Conservation (phyloP, 2,113 vertebrate species). For the Aythya baeri region DNA sequence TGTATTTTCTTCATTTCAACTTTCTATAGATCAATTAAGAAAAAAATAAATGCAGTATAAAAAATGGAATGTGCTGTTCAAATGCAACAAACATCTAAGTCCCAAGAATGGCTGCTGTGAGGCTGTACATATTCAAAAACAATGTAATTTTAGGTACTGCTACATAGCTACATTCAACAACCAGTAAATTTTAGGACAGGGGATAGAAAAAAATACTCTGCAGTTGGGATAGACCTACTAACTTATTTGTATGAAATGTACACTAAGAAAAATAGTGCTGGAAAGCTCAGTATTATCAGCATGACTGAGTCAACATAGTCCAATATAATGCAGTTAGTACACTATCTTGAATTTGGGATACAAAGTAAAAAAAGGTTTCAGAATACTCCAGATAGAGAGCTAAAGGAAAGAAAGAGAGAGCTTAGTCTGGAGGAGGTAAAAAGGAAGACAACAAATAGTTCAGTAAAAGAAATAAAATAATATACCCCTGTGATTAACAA, state of each 20-base stretch:
- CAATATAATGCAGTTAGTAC: not conserved
- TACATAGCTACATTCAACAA: not conserved
- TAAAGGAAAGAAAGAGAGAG: not conserved
- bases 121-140: not conserved
- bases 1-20: not conserved
- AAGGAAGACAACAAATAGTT: not conserved
- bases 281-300: not conserved
- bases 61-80: not conserved
- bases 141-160: not conserved
- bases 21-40: constrained; percentile 46
- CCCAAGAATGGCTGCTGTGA: not conserved
- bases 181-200: not conserved
- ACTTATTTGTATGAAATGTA: not conserved
- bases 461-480: not conserved
- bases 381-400: not conserved
- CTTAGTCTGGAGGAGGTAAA: not conserved
- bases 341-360: not conserved
- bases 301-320: not conserved
- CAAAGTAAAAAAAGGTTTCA: not conserved
- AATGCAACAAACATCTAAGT: not conserved
- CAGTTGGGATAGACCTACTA: not conserved
- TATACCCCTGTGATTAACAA: not conserved
- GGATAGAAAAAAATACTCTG: not conserved
- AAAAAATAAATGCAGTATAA: not conserved
- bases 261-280: not conserved